Conservation (phyloP, 2,797 vertebrate species). For the Glossophaga mutica region DNA sequence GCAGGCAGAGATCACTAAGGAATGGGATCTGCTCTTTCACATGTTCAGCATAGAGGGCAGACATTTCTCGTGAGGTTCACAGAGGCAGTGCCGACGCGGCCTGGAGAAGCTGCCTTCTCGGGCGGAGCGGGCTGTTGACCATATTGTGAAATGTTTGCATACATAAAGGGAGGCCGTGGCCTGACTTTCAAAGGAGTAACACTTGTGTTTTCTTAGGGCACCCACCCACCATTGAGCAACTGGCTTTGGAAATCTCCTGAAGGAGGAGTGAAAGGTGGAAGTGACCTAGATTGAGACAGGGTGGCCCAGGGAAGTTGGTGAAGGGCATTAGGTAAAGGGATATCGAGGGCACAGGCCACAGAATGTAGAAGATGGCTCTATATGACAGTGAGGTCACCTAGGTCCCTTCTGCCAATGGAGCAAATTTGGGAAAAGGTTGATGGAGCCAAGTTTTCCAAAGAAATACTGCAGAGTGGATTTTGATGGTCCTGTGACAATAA, state of each 20-base stretch:
- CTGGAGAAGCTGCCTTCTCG: neutral
- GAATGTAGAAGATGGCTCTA: neutral
- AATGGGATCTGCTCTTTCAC: neutral
- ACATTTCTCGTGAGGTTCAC: neutral
- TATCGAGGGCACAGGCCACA: neutral
- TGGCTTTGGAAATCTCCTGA: neutral
- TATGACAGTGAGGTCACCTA: neutral
- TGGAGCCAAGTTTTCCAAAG: neutral
- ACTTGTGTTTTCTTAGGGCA: neutral
- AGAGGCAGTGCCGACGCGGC: accelerated
- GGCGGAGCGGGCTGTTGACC: neutral
- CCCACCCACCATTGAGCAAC: neutral
- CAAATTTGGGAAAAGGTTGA: neutral
- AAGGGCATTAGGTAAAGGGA: neutral
- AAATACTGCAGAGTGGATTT: neutral
- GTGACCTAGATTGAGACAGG: neutral
- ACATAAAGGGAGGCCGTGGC: neutral
- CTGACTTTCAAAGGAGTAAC: neutral
- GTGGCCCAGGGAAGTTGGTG: neutral
- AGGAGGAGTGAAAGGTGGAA: neutral
- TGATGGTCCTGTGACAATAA: neutral
- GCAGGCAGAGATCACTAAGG: neutral
- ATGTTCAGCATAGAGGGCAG: neutral
- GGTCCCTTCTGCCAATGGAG: neutral
- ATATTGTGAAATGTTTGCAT: neutral